A percentile compares a stretch with the other conserved stretches of the same genome.
These are phyloP conservation scores for Brachylomia viminalis DNA, from an alignment of 2,888 invertebrate genomes.

Conservation along the genomic window DNA sequence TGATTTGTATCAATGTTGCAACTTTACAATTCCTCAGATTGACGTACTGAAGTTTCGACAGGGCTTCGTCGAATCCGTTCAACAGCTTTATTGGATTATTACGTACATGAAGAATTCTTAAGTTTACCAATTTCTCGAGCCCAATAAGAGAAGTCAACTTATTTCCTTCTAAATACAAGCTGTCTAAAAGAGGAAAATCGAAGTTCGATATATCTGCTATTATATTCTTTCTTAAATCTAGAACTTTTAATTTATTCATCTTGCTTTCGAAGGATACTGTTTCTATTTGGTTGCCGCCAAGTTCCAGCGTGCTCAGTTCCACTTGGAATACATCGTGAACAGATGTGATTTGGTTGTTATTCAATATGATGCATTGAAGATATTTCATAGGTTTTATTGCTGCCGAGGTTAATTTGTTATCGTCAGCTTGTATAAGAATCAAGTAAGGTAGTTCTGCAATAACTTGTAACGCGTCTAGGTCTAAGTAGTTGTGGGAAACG, in stretches of 20 bases:
- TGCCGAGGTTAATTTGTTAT: slow-evolving; percentile 87
- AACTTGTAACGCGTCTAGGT: slow-evolving; percentile 84
- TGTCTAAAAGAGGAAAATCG: slow-evolving; percentile 91
- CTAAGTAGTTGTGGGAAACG: slow-evolving; percentile 89
- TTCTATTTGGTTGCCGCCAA: slow-evolving; percentile 87
- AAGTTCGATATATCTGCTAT: slow-evolving; percentile 84
- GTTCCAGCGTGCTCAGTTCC: slow-evolving; percentile 89
- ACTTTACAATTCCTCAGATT: slow-evolving; percentile 91
- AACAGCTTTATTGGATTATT: slow-evolving; percentile 91
- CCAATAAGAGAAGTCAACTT: slow-evolving; percentile 92
- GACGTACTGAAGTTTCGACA: slow-evolving; percentile 88
- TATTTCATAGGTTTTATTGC: slow-evolving; percentile 88
- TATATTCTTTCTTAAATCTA: slow-evolving; percentile 90
- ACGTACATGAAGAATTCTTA: slow-evolving; percentile 93
- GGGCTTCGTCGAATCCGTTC: slow-evolving; percentile 85
- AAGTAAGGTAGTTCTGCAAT: slow-evolving; percentile 89
- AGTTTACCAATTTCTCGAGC: slow-evolving; percentile 89
- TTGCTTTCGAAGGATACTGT: slow-evolving; percentile 74
- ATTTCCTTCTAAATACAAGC: slow-evolving; percentile 94
- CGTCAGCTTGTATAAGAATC: slow-evolving; percentile 90
- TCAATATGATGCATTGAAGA: slow-evolving; percentile 91
- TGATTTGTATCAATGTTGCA: slow-evolving; percentile 87
- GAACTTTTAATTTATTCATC: slow-evolving; percentile 85
- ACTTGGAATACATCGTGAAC: slow-evolving; percentile 90
- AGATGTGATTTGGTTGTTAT: slow-evolving; percentile 87